Base-by-base conservation (phyloP, 2,113 vertebrate genomes). In the Ceyx margarethae region DNA sequence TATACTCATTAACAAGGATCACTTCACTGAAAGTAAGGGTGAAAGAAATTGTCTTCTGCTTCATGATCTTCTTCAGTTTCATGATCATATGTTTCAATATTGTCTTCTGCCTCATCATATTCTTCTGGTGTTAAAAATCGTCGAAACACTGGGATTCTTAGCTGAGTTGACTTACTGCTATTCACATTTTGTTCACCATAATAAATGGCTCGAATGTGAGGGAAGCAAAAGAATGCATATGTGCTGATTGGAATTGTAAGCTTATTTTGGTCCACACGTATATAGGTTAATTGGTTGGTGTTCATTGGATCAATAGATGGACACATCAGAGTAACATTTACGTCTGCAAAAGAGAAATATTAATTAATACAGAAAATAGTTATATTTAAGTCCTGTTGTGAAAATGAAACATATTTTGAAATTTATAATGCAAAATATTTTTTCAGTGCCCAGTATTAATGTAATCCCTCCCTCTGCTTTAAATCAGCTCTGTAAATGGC, bases 281-380 rank as follows among this genome's bases (percentile, higher is more conserved):
- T 97, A 11, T 98, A 98, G 37, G 98, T 98, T 86, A 98, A 91
- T 72, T 97, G 98, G 10, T 97, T 97, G 83, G 86, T 90, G 82
- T 96, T 93, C 81, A 87, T 31, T 18, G 84, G 91, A 77, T 98
- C 95, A 88, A 97, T 78, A 61, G 96, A 56, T n/a, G 98, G 98
- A 82, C 98, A 98, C 97, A 98, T 98, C 92, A 97, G 43, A 64
- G 98, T 98, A 77, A 98, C 43, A 26, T 98, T 98, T 91, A 98
- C 91, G 72, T 51, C 98, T 98, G 97, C 33, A 97, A 85, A 66
- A 89, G 87, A 83, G 61, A 93, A 90, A 74, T 72, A 66, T 64
- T 61, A 68, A 82, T 95, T 46, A 48, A 76, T 58, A n/a, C 5
- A 86, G 31, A 31, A 85, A 76, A 35, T 23, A 29, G 7, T 57